Conservation (phyloP, 2,113 vertebrate species). For the Cebus imitator region DNA sequence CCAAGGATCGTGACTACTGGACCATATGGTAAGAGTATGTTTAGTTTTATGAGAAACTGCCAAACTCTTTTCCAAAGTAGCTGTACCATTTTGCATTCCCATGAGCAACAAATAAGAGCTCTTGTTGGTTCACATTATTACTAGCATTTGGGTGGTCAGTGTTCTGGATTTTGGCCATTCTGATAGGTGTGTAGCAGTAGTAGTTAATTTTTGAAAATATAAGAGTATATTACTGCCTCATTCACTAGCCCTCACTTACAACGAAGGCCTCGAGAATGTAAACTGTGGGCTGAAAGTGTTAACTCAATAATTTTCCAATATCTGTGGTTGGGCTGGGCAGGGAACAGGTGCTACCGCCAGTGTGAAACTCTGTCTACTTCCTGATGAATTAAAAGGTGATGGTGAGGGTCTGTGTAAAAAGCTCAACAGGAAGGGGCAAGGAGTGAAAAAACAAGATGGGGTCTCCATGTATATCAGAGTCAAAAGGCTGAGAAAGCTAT, state of each 20-base stretch:
- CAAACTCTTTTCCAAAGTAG: not conserved
- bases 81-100: not conserved
- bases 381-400: not conserved
- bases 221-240: not conserved
- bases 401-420: not conserved
- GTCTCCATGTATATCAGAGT: not conserved
- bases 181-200: not conserved
- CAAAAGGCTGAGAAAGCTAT: not conserved
- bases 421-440: not conserved
- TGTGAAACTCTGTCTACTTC: not conserved
- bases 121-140: not conserved
- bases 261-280: not conserved
- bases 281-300: not conserved
- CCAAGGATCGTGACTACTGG: not conserved
- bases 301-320: not conserved
- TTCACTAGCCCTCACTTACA: not conserved
- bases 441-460: not conserved
- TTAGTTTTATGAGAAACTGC: not conserved
- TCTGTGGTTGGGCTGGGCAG: not conserved
- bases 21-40: not conserved
- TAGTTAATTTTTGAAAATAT: not conserved
- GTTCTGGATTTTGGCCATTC: not conserved
- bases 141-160: not conserved
- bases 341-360: not conserved
- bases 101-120: not conserved